Evolutionary conservation across 2,888 invertebrate genomes (phyloP), one percentile per base, ranked within the genome.

Genomic region (Athripsodes cinereus): DNA sequence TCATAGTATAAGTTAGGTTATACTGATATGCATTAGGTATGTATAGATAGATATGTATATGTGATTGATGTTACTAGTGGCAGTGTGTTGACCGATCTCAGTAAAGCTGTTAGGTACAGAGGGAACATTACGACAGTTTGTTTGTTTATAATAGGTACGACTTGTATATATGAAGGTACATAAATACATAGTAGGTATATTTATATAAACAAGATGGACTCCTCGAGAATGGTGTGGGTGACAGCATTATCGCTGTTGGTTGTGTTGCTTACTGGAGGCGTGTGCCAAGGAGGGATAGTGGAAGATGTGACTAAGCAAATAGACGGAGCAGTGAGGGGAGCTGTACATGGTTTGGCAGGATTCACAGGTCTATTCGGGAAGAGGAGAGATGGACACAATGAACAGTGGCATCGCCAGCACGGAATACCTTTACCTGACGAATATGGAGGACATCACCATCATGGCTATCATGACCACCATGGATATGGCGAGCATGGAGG

Each of bases 251-350:
- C 16, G 8, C 19, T 48, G 19, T 2, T 48, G 20, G 21, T 16
- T 18, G 48, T 20, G 21, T 21, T 48, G 5, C 20, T 48, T 3
- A 19, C 20, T 20, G 19, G 10, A 5, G 5, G 40, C 13, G n/a
- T n/a, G 40, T 55, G 46, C 6, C 46, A 57, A 2, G 57, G 53
- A 1, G 61, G 61, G 2, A 31, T 61, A n/a, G 52, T 61, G 22
- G 61, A 61, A 10, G 55, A 61, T 26, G 52, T 61, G 1, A 55
- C 61, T 1, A 48, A 49, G 3, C 61, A 50, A 1, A 31, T 61
- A 13, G 61, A 50, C 31, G 58, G 61, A 10, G 46, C 55, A n/a
- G 58, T 58, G n/a, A 40, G 44, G n/a, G 44, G 26, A 1, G 40
- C 58, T 2, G 54, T 54, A 2, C 22, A 50, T 8, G 54, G 54